Evolutionary conservation across 1,140 invertebrate species (phyloP).

Genomic region (honey bee (Apis mellifera)): DNA sequence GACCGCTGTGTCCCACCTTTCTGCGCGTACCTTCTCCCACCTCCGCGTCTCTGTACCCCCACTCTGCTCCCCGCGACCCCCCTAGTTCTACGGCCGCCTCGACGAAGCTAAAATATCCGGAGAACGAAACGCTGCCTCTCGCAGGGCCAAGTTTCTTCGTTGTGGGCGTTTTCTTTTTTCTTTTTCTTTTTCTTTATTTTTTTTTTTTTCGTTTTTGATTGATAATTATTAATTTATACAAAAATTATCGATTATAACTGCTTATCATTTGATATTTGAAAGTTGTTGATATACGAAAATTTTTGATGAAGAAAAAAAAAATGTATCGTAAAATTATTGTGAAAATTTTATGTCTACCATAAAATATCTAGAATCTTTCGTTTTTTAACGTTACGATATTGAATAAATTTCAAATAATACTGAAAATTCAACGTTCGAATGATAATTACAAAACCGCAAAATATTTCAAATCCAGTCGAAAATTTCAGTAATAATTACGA

Average conservation of each 20-base stretch:
- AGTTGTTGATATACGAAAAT: neutral
- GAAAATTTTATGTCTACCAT: neutral
- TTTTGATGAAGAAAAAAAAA: neutral
- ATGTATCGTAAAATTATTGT: neutral
- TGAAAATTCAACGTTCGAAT: neutral
- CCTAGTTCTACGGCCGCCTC: neutral
- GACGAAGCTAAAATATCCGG: slow-evolving; percentile 29
- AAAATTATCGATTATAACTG: neutral
- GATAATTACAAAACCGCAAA: neutral
- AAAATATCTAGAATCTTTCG: neutral
- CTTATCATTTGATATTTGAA: too few species aligned
- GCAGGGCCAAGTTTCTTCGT: neutral
- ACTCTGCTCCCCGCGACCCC: neutral
- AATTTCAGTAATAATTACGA: neutral
- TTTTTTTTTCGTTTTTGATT: neutral
- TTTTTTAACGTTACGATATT: neutral
- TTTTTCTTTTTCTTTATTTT: rapidly evolving
- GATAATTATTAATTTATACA: slow-evolving; percentile 17
- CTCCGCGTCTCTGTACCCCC: neutral
- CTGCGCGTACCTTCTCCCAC: slow-evolving; percentile 19
- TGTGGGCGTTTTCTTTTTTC: neutral
- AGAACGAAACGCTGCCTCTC: slow-evolving; percentile 9
- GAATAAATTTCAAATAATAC: too few species aligned
- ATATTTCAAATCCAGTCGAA: neutral
- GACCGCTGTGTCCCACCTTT: slow-evolving; percentile 16